Base-by-base conservation (phyloP, 2,888 invertebrate genomes). In the Acanthosepion pharaonis region DNA sequence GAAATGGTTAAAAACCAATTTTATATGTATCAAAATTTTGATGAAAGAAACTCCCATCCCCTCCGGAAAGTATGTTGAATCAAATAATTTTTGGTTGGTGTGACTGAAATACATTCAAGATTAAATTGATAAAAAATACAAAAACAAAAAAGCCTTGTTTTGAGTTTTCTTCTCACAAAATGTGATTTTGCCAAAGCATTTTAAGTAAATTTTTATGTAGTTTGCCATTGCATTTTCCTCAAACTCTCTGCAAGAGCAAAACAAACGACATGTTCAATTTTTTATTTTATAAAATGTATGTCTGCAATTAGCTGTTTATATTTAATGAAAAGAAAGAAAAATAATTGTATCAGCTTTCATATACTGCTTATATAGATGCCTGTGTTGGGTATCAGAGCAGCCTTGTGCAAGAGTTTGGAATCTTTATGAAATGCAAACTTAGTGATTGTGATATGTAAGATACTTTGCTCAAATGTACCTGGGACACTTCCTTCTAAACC, bases 1-100 rank as follows among this genome's bases (percentile, higher is more conserved):
- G n/a, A n/a, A n/a, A 78, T 78, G n/a, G 78, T 78, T 78, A n/a
- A n/a, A 78, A 78, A 78, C 11, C n/a, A 23, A 9, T 15, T 78
- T n/a, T 78, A 78, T 78, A 78, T 78, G 78, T 78, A 78, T 78
- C 28, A 78, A n/a, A n/a, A 33, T 33, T 4, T 78, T 78, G 78
- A 78, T 78, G 78, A 78, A 78, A 78, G n/a, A n/a, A n/a, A 78
- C n/a, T n/a, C 78, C 78, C 78, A 78, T n/a, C 78, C 78, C 78
- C 78, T 78, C 78, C 78, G 78, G 78, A 78, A 78, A 78, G n/a
- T n/a, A 78, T 78, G 78, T n/a, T 78, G n/a, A 78, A 78, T 78
- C 78, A 78, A 78, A 78, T n/a, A 59, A 59, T 78, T n/a, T n/a
- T 4, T 78, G 78, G n/a, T 78, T 78, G 78, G 78, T 78, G n/a